Conservation (phyloP, 2,888 invertebrate species). For the Tuberolachnus salignus region DNA sequence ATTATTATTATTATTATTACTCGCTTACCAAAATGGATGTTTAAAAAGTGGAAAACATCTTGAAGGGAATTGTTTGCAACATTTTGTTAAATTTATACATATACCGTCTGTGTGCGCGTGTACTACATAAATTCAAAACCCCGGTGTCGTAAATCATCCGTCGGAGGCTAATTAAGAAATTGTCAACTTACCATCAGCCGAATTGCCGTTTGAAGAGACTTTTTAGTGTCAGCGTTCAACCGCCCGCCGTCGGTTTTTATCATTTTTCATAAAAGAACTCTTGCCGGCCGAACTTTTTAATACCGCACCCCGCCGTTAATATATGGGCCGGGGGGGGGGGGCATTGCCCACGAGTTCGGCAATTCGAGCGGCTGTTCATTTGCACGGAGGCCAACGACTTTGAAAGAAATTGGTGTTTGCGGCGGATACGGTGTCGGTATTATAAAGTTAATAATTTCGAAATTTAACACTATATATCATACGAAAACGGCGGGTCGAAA, state of each 20-base stretch:
- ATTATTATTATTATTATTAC: no score
- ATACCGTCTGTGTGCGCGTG: neutral
- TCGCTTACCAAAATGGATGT: neutral
- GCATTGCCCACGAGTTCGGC: neutral
- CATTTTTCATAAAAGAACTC: slow-evolving; percentile 33
- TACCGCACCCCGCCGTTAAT: neutral
- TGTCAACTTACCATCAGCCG: slow-evolving; percentile 46
- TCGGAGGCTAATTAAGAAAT: slow-evolving; percentile 49
- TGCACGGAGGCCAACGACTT: neutral
- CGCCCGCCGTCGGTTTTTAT: slow-evolving; percentile 21
- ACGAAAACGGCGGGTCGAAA: no score
- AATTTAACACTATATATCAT: no score
- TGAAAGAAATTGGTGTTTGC: no score
- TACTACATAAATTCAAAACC: no score
- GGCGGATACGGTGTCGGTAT: no score
- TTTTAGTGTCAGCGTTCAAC: slow-evolving; percentile 30
- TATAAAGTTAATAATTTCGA: no score
- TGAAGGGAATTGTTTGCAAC: neutral
- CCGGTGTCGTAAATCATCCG: slow-evolving; percentile 47
- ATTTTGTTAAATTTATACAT: slow-evolving; percentile 13
- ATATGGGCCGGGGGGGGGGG: slow-evolving; percentile 12
- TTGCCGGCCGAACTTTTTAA: slow-evolving; percentile 33
- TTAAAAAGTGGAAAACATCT: slow-evolving; percentile 5
- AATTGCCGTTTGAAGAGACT: slow-evolving; percentile 24
- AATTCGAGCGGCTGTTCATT: neutral